phyloP scores from a whole-genome alignment of 2,797 vertebrate genomes.

The Scarus forsteni region DNA sequence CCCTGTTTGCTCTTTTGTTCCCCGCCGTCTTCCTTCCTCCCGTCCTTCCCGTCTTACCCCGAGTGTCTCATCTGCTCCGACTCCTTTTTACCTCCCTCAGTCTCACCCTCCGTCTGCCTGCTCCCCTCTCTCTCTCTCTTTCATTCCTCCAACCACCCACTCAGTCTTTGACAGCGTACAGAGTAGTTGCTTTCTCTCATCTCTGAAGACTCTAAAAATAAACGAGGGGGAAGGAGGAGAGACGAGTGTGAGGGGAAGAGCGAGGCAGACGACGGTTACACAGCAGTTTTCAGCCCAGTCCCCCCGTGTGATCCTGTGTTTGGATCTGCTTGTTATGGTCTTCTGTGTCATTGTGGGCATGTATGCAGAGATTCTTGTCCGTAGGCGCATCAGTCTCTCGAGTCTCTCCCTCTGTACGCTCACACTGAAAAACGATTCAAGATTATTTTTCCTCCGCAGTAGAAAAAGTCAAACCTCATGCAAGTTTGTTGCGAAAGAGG shows the following conservation, averaged over 20 bases:
- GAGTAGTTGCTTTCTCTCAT: conserved; percentile 80
- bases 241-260: conserved; percentile 34
- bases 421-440: conserved; percentile 3
- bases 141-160: conserved; percentile 63
- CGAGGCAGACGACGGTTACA: conserved; percentile 67
- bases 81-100: conserved; percentile 49
- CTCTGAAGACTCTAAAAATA: conserved; percentile 84
- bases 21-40: conserved; percentile 37
- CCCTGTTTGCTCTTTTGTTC: conserved; percentile 48
- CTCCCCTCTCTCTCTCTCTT: conserved; percentile 32
- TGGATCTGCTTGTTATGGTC: not conserved
- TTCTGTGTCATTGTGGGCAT: conserved; percentile 36
- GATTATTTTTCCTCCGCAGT: conserved; percentile 26
- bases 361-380: conserved; percentile 23
- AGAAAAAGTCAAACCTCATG: conserved; percentile 21
- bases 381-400: conserved; percentile 21
- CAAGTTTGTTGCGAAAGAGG: conserved; percentile 34
- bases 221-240: conserved; percentile 50
- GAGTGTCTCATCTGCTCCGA: conserved; percentile 59
- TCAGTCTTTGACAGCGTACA: conserved; percentile 77
- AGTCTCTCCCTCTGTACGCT: conserved; percentile 37
- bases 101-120: conserved; percentile 35
- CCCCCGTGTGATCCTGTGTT: conserved; percentile 38
- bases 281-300: conserved; percentile 68
- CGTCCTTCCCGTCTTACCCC: conserved; percentile 49